Evolutionary conservation across 2,113 vertebrate species (phyloP).

Genomic region (Nothocercus julius): DNA sequence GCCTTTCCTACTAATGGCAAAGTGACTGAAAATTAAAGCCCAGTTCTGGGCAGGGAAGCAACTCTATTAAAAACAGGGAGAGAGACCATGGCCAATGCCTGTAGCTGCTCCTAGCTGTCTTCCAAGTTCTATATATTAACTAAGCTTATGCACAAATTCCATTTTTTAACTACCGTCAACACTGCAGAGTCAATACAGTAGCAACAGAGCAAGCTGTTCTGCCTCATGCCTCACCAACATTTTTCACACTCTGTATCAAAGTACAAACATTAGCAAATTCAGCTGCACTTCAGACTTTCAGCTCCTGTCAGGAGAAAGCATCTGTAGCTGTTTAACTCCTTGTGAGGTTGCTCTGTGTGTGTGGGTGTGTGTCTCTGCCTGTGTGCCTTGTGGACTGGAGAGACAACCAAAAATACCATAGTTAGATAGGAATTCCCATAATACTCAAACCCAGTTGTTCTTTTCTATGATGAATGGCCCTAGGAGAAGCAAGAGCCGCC

Average conservation of each 20-base stretch:
- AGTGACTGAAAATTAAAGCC: constrained; percentile 24
- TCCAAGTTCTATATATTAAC: constrained; percentile 76
- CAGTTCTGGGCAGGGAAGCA: constrained; percentile 12
- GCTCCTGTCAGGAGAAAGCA: constrained; percentile 49
- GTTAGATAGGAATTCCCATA: neutral
- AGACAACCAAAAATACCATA: neutral
- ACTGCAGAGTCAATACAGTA: constrained; percentile 76
- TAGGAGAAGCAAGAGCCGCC: neutral
- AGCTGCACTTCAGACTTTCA: constrained; percentile 70
- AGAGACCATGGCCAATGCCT: constrained; percentile 29
- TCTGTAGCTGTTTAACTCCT: constrained; percentile 40
- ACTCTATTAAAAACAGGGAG: constrained; percentile 36
- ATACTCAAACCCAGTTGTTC: neutral
- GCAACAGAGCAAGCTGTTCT: constrained; percentile 81
- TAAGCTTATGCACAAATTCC: constrained; percentile 69
- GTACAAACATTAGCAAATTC: constrained; percentile 71
- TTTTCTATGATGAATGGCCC: neutral
- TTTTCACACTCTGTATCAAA: constrained; percentile 74
- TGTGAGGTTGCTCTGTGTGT: neutral
- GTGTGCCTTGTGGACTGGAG: too few species aligned
- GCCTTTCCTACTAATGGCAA: constrained; percentile 10
- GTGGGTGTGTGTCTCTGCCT: neutral
- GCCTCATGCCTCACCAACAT: constrained; percentile 81
- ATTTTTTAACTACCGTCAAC: constrained; percentile 73
- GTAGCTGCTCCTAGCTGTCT: constrained; percentile 57